Percentiles rank a stretch among this genome's conserved stretches.
Conservation (phyloP, 2,113 vertebrate genomes). For the Aramus guarauna region DNA sequence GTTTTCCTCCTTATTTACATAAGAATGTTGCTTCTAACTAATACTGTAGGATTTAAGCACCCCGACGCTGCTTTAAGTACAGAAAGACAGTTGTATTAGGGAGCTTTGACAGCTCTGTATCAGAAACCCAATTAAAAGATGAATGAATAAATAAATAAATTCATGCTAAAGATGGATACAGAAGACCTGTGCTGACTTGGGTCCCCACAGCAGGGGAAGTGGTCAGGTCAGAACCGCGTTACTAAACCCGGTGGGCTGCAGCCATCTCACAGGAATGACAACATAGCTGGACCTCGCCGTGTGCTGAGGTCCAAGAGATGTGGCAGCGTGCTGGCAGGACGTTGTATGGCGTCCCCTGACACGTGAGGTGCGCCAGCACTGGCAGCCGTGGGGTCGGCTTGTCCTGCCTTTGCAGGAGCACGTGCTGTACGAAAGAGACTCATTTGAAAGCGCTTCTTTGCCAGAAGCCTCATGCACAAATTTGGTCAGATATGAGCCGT, state of each 20-base stretch:
- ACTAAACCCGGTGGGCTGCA: not conserved
- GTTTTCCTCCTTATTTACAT: not conserved
- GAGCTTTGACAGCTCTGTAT: not conserved
- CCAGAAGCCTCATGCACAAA: not conserved
- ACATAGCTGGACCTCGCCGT: not conserved
- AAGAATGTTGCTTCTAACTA: not conserved
- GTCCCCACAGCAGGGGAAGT: not conserved
- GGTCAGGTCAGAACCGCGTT: accelerated
- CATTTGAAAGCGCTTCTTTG: not conserved
- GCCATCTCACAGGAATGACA: accelerated
- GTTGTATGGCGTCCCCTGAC: accelerated
- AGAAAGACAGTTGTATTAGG: accelerated
- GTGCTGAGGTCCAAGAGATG: accelerated
- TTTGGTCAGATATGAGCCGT: not conserved
- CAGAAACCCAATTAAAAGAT: not conserved
- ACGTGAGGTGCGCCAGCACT: accelerated
- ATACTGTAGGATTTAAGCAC: not conserved
- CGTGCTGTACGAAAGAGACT: accelerated
- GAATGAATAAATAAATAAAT: too few species aligned
- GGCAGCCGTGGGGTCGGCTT: accelerated
- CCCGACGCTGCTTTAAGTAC: not conserved
- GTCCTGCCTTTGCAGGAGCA: not conserved
- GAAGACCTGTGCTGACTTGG: not conserved
- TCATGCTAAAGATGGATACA: accelerated
- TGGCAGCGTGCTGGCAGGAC: accelerated